Evolutionary conservation across 2,888 invertebrate species (phyloP), one percentile per base, ranked within the genome.

Genomic region (Sepioteuthis lessoniana): DNA sequence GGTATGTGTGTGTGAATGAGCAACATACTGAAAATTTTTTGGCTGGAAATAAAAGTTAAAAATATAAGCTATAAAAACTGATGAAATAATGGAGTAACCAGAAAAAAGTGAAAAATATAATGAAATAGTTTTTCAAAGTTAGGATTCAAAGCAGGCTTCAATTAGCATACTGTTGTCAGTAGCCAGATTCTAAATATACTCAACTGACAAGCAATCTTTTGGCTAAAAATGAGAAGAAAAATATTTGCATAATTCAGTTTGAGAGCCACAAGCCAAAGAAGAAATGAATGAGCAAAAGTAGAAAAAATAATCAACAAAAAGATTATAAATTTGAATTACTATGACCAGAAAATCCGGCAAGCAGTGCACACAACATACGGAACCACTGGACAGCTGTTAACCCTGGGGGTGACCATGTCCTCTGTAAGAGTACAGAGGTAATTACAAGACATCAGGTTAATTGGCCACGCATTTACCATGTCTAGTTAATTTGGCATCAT

Each of bases 141-240:
- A 13, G 76, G 76, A 76, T 76, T 76, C 76, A n/a, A n/a, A 76
- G 76, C 76, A 76, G 76, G 76, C n/a, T 76, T 35, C 76, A 76
- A 76, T 76, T 76, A 76, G n/a, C 76, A n/a, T 76, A n/a, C n/a
- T n/a, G 76, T 76, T 76, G 76, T 76, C 76, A 76, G 76, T 76
- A n/a, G 76, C 35, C 76, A 76, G 76, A 76, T 76, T n/a, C 76
- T 76, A 76, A 76, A 76, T 76, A 76, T 76, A 76, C n/a, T n/a
- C 35, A 35, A 3, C 76, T 76, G 76, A 76, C 76, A 76, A 76
- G n/a, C 16, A 76, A 76, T 76, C n/a, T 76, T 76, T 76, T 76
- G n/a, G 76, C 76, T 76, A 76, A 76, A 76, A 76, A 76, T 76
- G n/a, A 76, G 76, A 76, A 76, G n/a, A 76, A 76, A 76, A 76